Evolutionary conservation across 1,140 invertebrate species (phyloP), one percentile per base, ranked within the genome.

Genomic region (Centruroides sculpturatus): DNA sequence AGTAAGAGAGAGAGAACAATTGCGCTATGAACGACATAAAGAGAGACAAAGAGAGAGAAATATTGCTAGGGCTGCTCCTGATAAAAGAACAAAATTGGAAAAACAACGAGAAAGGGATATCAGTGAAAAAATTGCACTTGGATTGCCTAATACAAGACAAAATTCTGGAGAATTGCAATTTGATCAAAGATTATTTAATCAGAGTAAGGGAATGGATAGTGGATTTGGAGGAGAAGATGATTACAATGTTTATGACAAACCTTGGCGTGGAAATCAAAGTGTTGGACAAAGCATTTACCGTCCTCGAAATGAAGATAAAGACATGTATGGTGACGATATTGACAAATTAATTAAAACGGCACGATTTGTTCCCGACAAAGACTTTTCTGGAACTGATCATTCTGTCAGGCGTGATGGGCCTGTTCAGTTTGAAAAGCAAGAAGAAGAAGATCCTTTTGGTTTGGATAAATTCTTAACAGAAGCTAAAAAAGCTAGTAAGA

Each of bases 151-250:
- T 4, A 92, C 92, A 69, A 81, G 81, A 5, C 70, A 77, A 41
- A 79, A 79, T 35, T 49, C 60, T 3, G 72, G 68, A 10, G 93
- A 97, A 72, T 82, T 83, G 0, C 85, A 95, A 72, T 99, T 98
- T 75, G 97, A 99, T 78, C 89, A 95, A 68, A 77, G 97, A 55
- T 77, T 99, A 4, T 98, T 99, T 71, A 97, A 98, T 70, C 92
- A 92, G 65, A 85, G 80, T 48, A 91, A 93, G 73, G 96, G 96
- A 56, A 86, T 99, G 83, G 92, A 94, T 70, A 88, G 85, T 70
- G 97, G 97, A 7, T 99, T 94, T 77, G 92, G 84, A 5, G 94
- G 98, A 70, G 97, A 99, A 69, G 97, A 99, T 69, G 87, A 87
- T 0, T 99, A 99, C 74, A 94, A 89, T 75, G 92, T 98, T 0